phyloP scores from a whole-genome alignment of 2,797 vertebrate species.

The Sciurus vulgaris region DNA sequence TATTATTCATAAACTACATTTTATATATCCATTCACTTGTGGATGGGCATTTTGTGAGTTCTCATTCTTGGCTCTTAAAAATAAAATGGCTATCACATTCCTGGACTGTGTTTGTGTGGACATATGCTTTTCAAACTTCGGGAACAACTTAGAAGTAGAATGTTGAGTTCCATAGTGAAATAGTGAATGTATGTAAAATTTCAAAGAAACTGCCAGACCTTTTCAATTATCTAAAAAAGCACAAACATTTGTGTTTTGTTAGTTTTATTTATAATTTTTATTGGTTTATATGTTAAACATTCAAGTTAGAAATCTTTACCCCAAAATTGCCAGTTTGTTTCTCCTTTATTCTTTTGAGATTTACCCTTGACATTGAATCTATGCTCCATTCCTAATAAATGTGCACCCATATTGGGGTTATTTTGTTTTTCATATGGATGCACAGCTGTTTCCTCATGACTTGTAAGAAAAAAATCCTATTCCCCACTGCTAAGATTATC shows the following conservation, averaged over 20 bases:
- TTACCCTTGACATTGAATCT: background rate
- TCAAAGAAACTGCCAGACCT: background rate
- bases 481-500: background rate
- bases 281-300: background rate
- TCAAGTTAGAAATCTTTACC: background rate
- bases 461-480: background rate
- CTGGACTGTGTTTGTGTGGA: background rate
- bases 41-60: background rate
- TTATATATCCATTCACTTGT: background rate
- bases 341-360: background rate
- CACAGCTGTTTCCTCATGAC: too few species aligned
- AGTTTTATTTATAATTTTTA: background rate
- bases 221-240: constrained; percentile 13
- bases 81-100: background rate
- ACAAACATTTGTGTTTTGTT: background rate
- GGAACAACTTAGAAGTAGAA: background rate
- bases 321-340: background rate
- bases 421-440: background rate
- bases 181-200: background rate
- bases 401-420: background rate
- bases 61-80: background rate
- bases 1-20: background rate
- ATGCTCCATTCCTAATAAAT: background rate
- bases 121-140: background rate
- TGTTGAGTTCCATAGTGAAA: background rate